A percentile compares a stretch with the other conserved stretches of the same genome.
phyloP scores from a whole-genome alignment of 2,797 vertebrate genomes.

The Brachyrhaphis roseni region DNA sequence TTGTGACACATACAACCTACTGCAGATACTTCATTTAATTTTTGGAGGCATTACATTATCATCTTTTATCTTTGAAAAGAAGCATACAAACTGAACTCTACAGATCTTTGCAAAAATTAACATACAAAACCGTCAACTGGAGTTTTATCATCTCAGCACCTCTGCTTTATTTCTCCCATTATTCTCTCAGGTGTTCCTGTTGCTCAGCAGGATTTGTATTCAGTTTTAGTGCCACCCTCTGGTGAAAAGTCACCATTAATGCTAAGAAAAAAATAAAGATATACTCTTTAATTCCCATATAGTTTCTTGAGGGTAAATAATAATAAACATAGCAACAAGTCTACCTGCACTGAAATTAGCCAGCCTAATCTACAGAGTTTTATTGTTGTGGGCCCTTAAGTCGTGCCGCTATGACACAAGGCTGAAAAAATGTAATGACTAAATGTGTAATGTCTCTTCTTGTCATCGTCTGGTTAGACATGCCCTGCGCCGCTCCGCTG shows the following conservation, averaged over 20 bases:
- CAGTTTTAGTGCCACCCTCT: conserved; percentile 25
- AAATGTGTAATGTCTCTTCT: conserved; percentile 64
- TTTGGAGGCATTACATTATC: neutral
- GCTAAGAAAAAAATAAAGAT: neutral
- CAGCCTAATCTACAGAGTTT: conserved; percentile 1
- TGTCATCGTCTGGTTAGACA: conserved; percentile 51
- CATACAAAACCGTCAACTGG: neutral
- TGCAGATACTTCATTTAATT: neutral
- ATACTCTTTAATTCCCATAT: neutral
- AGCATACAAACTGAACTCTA: neutral
- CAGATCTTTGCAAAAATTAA: neutral
- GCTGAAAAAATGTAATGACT: conserved; percentile 41
- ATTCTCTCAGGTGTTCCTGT: neutral
- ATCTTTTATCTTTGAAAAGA: neutral
- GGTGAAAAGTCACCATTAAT: conserved; percentile 1
- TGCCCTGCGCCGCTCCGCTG: conserved; percentile 7
- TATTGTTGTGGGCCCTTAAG: conserved; percentile 15
- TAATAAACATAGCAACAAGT: neutral
- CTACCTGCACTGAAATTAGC: neutral
- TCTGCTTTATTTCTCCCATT: neutral
- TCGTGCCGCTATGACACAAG: conserved; percentile 24
- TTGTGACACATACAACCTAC: neutral
- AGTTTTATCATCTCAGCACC: neutral
- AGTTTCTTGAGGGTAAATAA: neutral
- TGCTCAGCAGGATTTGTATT: neutral